phyloP scores from a whole-genome alignment of 2,113 vertebrate species.

The Spea bombifrons region DNA sequence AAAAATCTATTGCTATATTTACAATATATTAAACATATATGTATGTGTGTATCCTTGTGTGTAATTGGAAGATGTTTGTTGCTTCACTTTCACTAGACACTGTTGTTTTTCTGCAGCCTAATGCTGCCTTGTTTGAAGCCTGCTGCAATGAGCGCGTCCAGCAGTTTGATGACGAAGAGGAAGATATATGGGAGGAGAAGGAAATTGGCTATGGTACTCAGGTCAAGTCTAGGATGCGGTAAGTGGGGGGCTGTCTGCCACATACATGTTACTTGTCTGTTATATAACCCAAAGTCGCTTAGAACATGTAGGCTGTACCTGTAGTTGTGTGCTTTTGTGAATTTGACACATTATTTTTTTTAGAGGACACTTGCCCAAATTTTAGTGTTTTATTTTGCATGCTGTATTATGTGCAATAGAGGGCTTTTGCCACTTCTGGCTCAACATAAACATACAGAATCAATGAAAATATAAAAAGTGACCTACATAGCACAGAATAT shows the following conservation, averaged over 20 bases:
- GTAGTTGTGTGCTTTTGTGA: too few relatives aligned
- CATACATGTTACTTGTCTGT: neutral
- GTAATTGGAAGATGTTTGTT: neutral
- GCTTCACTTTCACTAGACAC: neutral
- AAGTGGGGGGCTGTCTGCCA: slow-evolving; percentile 8
- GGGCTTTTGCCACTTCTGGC: too few relatives aligned
- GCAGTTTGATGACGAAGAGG: slow-evolving; percentile 89
- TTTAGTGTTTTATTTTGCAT: too few relatives aligned
- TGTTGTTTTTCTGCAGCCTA: slow-evolving; percentile 67
- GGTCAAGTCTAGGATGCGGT: slow-evolving; percentile 87
- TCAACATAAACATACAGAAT: too few relatives aligned
- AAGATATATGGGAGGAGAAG: slow-evolving; percentile 95
- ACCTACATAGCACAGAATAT: too few relatives aligned
- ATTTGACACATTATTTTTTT: too few relatives aligned
- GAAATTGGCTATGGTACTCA: slow-evolving; percentile 82
- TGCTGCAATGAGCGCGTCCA: slow-evolving; percentile 91
- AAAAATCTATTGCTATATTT: neutral
- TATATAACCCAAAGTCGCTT: too few relatives aligned
- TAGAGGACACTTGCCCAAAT: too few relatives aligned
- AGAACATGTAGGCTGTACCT: too few relatives aligned
- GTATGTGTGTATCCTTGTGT: neutral
- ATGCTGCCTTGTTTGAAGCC: slow-evolving; percentile 86
- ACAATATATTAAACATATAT: neutral
- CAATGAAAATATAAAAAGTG: too few relatives aligned
- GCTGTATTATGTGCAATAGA: too few relatives aligned